Conservation (phyloP, 2,113 vertebrate species). For the Oceanites oceanicus region DNA sequence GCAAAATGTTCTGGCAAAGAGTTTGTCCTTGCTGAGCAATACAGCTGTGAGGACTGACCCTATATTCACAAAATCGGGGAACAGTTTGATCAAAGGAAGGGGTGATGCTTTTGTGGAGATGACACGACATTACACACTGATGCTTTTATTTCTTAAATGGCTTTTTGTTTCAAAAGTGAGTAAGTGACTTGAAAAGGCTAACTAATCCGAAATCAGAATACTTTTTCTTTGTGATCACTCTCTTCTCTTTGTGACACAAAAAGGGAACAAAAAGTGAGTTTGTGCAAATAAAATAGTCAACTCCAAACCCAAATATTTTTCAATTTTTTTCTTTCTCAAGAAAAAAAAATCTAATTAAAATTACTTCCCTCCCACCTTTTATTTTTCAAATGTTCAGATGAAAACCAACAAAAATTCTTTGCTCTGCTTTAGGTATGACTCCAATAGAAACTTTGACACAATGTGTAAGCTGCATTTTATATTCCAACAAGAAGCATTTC, state of each 20-base stretch:
- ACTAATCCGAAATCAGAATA: neutral
- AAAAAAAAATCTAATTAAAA: neutral
- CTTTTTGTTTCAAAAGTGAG: neutral
- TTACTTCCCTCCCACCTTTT: rapidly evolving
- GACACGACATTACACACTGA: neutral
- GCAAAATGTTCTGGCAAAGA: neutral
- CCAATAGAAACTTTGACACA: neutral
- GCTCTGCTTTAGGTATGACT: neutral
- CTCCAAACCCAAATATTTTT: neutral
- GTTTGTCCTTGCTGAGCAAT: neutral
- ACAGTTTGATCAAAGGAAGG: neutral
- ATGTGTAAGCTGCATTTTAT: neutral
- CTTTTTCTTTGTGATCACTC: neutral
- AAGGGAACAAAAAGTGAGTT: neutral
- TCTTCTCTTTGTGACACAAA: neutral
- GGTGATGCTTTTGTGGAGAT: neutral
- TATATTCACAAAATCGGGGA: neutral
- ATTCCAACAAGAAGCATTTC: neutral
- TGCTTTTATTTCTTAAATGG: neutral
- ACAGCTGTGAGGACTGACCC: neutral
- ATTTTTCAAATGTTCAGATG: neutral
- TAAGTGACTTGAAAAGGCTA: neutral
- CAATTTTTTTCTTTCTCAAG: neutral
- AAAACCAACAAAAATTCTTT: neutral
- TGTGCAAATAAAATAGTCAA: neutral